Evolutionary conservation across 2,113 vertebrate species (phyloP), one percentile per base, ranked within the genome.

Genomic region (Sprattus sprattus): DNA sequence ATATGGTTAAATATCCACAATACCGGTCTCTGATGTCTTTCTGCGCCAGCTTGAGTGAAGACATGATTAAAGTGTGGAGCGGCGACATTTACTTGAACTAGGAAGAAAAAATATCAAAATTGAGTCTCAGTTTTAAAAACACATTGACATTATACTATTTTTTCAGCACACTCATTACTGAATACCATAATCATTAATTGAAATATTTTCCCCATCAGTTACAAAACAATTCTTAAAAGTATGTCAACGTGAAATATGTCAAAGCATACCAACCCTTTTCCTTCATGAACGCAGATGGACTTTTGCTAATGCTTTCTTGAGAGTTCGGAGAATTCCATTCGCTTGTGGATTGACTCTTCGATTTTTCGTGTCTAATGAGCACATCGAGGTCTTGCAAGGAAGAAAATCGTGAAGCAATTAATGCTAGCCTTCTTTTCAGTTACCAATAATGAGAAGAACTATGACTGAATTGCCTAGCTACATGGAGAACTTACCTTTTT

Each of bases 301-400:
- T 93, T n/a, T 82, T 87, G 28, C 84, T 28, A 0, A 54, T 50
- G 9, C 32, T 2, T 71, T 50, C 71, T 9, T 20, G 87, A 85
- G 89, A 47, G 44, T 60, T 81, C 45, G 75, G n/a, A 0, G 88
- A 84, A 71, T 86, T 89, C 13, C 75, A 84, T 11, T 89, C 90
- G 81, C 83, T 45, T 6, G 93, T 91, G 0, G 87, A 22, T 0
- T 91, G 82, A n/a, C 60, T 89, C 82, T 89, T 91, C 83, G 92
- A 93, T 10, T 88, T 89, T 49, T 92, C 93, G 22, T 85, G 88
- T 52, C 4, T 88, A 50, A 96, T 92, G 64, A 96, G 92, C 3
- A 92, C 88, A 80, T 95, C 94, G 0, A 95, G 92, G 88, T 95
- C 95, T 96, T 86, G 25, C 81, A 6, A 83, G 3, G 64, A 25